These are phyloP conservation scores for Onychorhynchus coronatus DNA, from an alignment of 2,113 vertebrate species.

Conservation along the genomic window DNA sequence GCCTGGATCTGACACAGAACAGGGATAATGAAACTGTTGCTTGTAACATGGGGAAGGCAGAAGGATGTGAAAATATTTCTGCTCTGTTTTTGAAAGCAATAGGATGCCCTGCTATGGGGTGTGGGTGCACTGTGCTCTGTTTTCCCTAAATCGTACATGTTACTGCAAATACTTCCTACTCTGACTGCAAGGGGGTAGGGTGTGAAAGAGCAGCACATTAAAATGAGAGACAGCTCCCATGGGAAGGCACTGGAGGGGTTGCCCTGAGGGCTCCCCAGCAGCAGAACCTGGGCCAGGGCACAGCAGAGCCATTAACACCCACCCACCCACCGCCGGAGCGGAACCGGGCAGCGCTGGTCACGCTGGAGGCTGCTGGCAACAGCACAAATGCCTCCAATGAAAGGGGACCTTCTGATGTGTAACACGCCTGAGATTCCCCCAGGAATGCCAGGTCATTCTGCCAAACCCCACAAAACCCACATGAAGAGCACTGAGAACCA, in stretches of 20 bases:
- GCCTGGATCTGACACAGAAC: not conserved
- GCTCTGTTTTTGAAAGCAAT: not conserved
- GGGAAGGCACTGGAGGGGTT: not conserved
- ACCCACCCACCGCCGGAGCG: accelerated
- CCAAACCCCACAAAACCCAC: not conserved
- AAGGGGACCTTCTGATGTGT: not conserved
- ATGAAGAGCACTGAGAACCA: not conserved
- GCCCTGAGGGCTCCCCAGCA: not conserved
- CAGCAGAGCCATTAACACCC: not conserved
- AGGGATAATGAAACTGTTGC: not conserved
- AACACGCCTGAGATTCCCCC: not conserved
- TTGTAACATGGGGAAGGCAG: not conserved
- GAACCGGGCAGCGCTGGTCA: accelerated
- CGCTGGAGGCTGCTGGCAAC: not conserved
- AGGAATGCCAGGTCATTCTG: not conserved
- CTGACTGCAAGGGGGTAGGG: not conserved
- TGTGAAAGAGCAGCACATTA: not conserved
- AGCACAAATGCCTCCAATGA: not conserved
- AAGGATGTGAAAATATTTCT: not conserved
- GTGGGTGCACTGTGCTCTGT: not conserved
- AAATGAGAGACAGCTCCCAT: not conserved
- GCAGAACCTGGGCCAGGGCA: not conserved
- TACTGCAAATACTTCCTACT: not conserved
- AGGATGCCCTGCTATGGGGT: not conserved
- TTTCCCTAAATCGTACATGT: accelerated